Percentiles rank a stretch among this genome's conserved stretches.
Conservation (phyloP, 2,888 invertebrate species). For the Torymus auratus region DNA sequence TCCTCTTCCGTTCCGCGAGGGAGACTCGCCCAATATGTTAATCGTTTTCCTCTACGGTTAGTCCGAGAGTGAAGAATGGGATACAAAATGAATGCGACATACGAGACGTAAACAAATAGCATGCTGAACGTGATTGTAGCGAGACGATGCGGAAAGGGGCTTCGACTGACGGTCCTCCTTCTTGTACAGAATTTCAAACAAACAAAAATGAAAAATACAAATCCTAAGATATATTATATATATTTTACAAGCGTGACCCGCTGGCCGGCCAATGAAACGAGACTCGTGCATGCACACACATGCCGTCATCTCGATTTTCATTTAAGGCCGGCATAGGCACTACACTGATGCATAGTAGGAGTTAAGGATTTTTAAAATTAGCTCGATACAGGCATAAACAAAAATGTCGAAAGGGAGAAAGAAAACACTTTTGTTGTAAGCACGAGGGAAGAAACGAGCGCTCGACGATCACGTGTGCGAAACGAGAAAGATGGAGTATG, state of each 20-base stretch:
- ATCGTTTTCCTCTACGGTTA: slow-evolving; percentile 22
- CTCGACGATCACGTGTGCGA: slow-evolving; percentile 28
- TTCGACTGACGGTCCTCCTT: slow-evolving; percentile 63
- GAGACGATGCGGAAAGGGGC: slow-evolving; percentile 61
- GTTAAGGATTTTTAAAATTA: slow-evolving; percentile 70
- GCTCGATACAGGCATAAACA: slow-evolving; percentile 56
- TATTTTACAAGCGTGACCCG: slow-evolving; percentile 71
- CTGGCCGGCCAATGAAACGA: slow-evolving; percentile 62
- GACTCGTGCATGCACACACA: slow-evolving; percentile 47
- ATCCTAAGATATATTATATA: slow-evolving; percentile 67
- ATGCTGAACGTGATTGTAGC: slow-evolving; percentile 55
- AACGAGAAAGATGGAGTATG: background rate
- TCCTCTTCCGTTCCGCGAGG: slow-evolving; percentile 38
- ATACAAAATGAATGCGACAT: slow-evolving; percentile 26
- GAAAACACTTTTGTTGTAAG: slow-evolving; percentile 17
- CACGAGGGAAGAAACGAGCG: slow-evolving; percentile 47
- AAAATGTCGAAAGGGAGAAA: slow-evolving; percentile 34
- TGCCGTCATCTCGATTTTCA: slow-evolving; percentile 33
- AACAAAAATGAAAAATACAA: slow-evolving; percentile 55
- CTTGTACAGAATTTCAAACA: slow-evolving; percentile 61
- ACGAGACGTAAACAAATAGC: slow-evolving; percentile 49
- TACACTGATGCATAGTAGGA: slow-evolving; percentile 66
- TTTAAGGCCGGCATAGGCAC: slow-evolving; percentile 62
- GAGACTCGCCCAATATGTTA: slow-evolving; percentile 38
- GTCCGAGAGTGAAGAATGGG: slow-evolving; percentile 45